phyloP scores from a whole-genome alignment of 1,140 invertebrate genomes.

The Dinothrombium tinctorium region DNA sequence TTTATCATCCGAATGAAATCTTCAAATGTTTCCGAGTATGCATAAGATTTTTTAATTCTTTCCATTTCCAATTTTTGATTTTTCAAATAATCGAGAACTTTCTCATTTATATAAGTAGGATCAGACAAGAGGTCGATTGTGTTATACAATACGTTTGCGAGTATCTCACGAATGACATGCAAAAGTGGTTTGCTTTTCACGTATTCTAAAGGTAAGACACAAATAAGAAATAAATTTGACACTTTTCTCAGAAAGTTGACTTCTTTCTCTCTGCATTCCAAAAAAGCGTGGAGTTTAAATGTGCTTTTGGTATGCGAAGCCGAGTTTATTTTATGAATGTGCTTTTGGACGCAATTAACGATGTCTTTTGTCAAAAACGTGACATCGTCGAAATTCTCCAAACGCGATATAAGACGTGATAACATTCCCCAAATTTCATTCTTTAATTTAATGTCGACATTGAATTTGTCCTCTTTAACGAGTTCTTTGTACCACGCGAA shows the following conservation, averaged over 20 bases:
- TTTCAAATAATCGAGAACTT: slow-evolving; percentile 54
- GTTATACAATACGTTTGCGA: slow-evolving; percentile 55
- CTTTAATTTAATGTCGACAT: slow-evolving; percentile 25
- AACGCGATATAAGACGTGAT: slow-evolving; percentile 42
- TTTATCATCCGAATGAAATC: slow-evolving; percentile 66
- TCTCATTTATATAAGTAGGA: slow-evolving; percentile 72
- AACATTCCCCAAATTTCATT: slow-evolving; percentile 55
- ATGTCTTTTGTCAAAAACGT: slow-evolving; percentile 57
- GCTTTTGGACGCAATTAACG: slow-evolving; percentile 46
- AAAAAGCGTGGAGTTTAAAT: slow-evolving; percentile 47
- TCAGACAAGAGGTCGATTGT: slow-evolving; percentile 57
- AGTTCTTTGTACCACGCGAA: slow-evolving; percentile 43
- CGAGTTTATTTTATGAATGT: slow-evolving; percentile 64
- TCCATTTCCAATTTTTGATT: slow-evolving; percentile 42
- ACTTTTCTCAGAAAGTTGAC: slow-evolving; percentile 52
- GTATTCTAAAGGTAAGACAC: slow-evolving; percentile 52
- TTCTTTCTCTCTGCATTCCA: slow-evolving; percentile 43
- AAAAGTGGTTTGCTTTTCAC: slow-evolving; percentile 40
- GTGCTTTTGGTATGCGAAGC: slow-evolving; percentile 20
- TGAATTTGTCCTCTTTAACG: slow-evolving; percentile 23
- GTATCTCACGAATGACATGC: slow-evolving; percentile 50
- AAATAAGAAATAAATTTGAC: slow-evolving; percentile 51
- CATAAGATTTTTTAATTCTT: slow-evolving; percentile 52
- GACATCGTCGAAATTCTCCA: slow-evolving; percentile 47
- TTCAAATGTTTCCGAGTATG: slow-evolving; percentile 67